Evolutionary conservation across 2,797 vertebrate species (phyloP).

Genomic region (Amniataba percoides): DNA sequence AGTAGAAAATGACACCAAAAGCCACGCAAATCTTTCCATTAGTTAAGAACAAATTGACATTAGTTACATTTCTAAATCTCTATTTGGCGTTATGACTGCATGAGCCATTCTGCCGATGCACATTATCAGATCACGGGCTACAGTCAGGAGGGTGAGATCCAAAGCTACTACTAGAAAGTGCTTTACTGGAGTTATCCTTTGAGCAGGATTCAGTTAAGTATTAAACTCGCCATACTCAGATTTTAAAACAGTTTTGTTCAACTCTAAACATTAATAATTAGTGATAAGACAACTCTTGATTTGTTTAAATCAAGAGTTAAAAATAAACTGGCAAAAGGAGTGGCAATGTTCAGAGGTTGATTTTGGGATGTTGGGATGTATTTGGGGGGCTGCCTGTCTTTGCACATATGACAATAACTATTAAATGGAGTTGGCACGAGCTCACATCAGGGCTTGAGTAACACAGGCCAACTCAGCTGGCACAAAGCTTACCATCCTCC

Average conservation of each 20-base stretch:
- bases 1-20: constrained; percentile 40
- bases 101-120: constrained; percentile 36
- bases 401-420: constrained; percentile 52
- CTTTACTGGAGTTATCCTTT: constrained; percentile 15
- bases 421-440: constrained; percentile 51
- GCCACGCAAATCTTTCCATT: neutral
- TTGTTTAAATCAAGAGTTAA: constrained; percentile 6
- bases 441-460: constrained; percentile 50
- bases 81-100: constrained; percentile 27
- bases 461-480: constrained; percentile 67
- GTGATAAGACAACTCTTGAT: no score
- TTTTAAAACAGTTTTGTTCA: neutral
- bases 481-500: constrained; percentile 69
- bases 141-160: constrained; percentile 17
- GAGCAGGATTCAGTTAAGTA: neutral
- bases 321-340: constrained; percentile 4
- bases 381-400: constrained; percentile 69
- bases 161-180: neutral
- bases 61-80: constrained; percentile 19
- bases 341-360: constrained; percentile 16
- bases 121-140: constrained; percentile 51
- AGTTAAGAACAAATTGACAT: constrained; percentile 25
- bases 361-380: neutral
- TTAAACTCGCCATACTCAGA: constrained; percentile 16
- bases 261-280: constrained; percentile 7